phyloP scores from a whole-genome alignment of 2,888 invertebrate species.

The Eristalis arbustorum region DNA sequence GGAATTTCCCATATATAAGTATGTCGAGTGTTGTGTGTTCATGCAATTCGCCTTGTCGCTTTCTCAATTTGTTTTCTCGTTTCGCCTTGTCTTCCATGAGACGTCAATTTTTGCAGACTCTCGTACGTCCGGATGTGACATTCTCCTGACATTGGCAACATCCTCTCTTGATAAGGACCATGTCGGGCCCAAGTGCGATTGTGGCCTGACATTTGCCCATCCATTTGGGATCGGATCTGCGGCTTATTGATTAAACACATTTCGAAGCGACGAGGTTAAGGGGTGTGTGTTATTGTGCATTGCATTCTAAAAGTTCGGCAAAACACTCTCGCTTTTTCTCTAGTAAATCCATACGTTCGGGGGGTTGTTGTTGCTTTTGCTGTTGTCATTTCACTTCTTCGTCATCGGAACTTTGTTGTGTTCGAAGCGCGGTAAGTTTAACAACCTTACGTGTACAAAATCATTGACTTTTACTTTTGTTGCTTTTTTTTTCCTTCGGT shows the following conservation, averaged over 20 bases:
- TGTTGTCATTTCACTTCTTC: neutral
- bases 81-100: neutral
- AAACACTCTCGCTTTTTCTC: conserved; percentile 41
- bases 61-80: neutral
- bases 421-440: conserved; percentile 32
- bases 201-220: no score
- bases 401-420: neutral
- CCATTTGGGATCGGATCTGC: neutral
- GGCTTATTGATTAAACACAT: conserved; percentile 42
- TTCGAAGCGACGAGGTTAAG: neutral
- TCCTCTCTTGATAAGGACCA: no score
- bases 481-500: neutral
- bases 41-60: neutral
- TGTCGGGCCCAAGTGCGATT: no score
- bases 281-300: conserved; percentile 11
- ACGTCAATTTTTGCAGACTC: neutral
- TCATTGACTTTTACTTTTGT: conserved; percentile 47
- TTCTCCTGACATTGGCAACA: no score
- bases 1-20: neutral
- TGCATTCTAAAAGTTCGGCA: conserved; percentile 2
- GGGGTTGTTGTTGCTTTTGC: neutral
- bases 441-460: conserved; percentile 49
- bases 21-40: neutral
- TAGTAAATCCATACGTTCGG: neutral
- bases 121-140: no score